Evolutionary conservation across 64 coral and sea anemone species (phyloP).

Genomic region (Cladopsammia gracilis): DNA sequence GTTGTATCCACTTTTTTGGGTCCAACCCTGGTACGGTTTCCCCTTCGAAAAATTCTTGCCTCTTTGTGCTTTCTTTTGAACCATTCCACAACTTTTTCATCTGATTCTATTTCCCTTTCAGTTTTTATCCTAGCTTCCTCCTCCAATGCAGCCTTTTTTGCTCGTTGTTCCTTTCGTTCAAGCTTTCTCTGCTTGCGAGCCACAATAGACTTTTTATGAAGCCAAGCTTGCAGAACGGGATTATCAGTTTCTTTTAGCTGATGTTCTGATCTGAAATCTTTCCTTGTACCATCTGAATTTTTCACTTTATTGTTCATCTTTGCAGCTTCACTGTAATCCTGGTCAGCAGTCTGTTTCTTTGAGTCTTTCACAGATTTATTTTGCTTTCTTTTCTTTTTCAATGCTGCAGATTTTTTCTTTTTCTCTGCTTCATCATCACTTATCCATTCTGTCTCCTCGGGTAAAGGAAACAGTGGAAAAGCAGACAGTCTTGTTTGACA

Average conservation of each 20-base stretch:
- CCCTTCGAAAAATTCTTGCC: not conserved
- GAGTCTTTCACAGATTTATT: conserved; percentile 3
- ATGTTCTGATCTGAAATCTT: conserved; percentile 81
- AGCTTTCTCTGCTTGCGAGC: conserved; percentile 64
- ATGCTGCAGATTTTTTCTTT: conserved; percentile 30
- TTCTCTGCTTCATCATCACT: conserved; percentile 65
- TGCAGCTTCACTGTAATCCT: conserved; percentile 30
- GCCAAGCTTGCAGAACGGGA: conserved; percentile 77
- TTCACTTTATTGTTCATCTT: conserved; percentile 35
- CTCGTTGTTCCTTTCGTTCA: conserved; percentile 76
- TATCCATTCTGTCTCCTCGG: conserved; percentile 87
- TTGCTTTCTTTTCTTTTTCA: conserved; percentile 36
- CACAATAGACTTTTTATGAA: conserved; percentile 80
- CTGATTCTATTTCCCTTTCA: conserved; percentile 67
- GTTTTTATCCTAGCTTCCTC: conserved; percentile 69
- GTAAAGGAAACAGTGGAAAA: conserved; percentile 79
- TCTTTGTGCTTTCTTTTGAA: conserved; percentile 71
- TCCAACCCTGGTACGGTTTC: conserved; percentile 60
- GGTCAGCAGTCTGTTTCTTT: conserved; percentile 13
- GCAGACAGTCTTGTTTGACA: conserved; percentile 86
- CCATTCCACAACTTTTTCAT: conserved; percentile 77
- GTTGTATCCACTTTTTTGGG: conserved; percentile 40
- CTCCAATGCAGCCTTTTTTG: conserved; percentile 72
- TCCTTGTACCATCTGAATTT: conserved; percentile 84
- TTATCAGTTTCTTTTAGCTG: conserved; percentile 84